Evolutionary conservation across 2,113 vertebrate genomes (phyloP), one percentile per base, ranked within the genome.

Genomic region (Silurus glanis): DNA sequence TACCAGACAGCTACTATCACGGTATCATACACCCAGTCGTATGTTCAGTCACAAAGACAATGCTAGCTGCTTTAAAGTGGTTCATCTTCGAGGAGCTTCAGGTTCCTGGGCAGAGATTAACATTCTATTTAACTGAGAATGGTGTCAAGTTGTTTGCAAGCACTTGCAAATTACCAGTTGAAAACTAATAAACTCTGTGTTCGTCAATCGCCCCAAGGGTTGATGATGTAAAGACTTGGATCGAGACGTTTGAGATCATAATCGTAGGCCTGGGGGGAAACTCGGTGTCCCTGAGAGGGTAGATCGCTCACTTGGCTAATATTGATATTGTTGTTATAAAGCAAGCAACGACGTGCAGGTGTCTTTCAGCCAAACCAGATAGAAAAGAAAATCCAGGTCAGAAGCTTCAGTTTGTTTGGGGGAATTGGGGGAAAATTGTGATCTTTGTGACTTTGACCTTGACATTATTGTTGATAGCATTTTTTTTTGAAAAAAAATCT

Each of bases 1-100:
- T 37, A 17, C 47, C 17, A 59, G 66, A 82, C 37, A 86, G 85
- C 67, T 74, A 82, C 55, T 81, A 81, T 72, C 56, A 45, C 64
- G 9, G 17, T 47, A 72, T 61, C 55, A 25, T 28, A 28, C 14
- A 0, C 56, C 14, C 28, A 49, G 21, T 58, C 76, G 37, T 8
- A 37, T 13, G 12, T 37, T 55, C 55, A 76, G 19, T 25, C 21
- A 28, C 1, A 28, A 28, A 58, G 0, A 58, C 51, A 79, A 58
- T 2, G 55, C 45, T 76, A 62, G 25, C 16, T 21, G 28, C 56
- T 61, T 72, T 49, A 75, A 62, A 17, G 71, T 9, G n/a, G 16
- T 53, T 59, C 7, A 2, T 12, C 21, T 45, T 21, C 6, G 59
- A 58, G 55, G 0, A 23, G 19, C 67, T 37, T 19, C 28, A 21